Percentiles rank a stretch among this genome's conserved stretches.
These are phyloP conservation scores for Suricata suricatta DNA, from an alignment of 2,113 vertebrate genomes.

Conservation along the genomic window DNA sequence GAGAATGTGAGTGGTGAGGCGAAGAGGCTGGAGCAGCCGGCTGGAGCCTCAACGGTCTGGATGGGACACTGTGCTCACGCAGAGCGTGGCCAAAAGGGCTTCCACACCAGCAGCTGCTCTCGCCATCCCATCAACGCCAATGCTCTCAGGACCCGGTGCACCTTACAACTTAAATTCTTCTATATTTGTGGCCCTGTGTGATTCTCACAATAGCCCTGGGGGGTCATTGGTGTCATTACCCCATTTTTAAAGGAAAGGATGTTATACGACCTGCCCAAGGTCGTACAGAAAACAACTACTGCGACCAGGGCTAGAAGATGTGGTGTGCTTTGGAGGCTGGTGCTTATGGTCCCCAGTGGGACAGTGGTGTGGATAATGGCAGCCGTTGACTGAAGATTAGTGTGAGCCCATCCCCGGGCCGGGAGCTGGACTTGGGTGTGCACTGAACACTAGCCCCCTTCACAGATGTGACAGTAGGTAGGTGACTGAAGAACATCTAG, in stretches of 20 bases:
- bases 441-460: neutral
- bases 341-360: neutral
- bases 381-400: neutral
- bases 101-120: fast-evolving
- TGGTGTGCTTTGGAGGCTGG: neutral
- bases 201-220: neutral
- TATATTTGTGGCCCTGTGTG: neutral
- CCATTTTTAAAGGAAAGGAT: neutral
- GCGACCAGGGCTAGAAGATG: neutral
- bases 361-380: neutral
- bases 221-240: neutral
- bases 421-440: neutral
- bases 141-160: neutral
- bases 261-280: neutral
- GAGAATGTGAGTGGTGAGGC: neutral
- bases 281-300: neutral
- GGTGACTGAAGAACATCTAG: too few species aligned
- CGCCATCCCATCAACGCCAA: neutral
- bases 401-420: neutral
- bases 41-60: neutral
- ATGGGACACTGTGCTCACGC: fast-evolving
- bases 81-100: fast-evolving
- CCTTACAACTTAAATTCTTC: neutral
- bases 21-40: neutral
- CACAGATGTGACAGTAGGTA: neutral